Evolutionary conservation across 2,888 invertebrate genomes (phyloP), one percentile per base, ranked within the genome.

Genomic region (Nemurella pictetii): DNA sequence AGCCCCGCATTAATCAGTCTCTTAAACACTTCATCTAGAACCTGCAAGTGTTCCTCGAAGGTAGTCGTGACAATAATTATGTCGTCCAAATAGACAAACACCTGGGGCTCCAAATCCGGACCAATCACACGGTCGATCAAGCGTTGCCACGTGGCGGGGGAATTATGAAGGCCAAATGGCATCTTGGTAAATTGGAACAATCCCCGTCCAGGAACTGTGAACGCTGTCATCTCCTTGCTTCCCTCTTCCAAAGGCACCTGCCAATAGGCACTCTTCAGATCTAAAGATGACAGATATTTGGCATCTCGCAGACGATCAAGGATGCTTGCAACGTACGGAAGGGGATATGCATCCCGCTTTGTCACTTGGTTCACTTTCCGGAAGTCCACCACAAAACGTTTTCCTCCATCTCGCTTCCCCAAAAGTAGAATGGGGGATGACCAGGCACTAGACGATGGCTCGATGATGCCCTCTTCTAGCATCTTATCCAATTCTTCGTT

Each of bases 141-240:
- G 0, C 88, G 80, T 83, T 89, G 88, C 80, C 88, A 89, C 0
- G 88, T 88, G 9, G 88, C 88, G 0, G 88, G 87, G 0, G 88
- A 88, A 73, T 87, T 87, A 82, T 87, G 87, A 3, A 89, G 83
- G 0, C 89, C 89, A 86, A 89, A 92, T 85, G 92, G 92, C 83
- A 90, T 91, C 26, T 92, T 92, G 93, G 93, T 86, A 78, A 89
- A 90, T 7, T 89, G 87, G 75, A 85, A n/a, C n/a, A n/a, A n/a
- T n/a, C n/a, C n/a, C n/a, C n/a, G n/a, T n/a, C n/a, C n/a, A n/a
- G n/a, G n/a, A 15, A 89, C 87, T 0, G 87, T 87, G 83, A 89
- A 89, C 0, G 89, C 89, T 2, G 89, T 89, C 7, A 87, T 86
- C 20, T 87, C 87, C 7, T 85, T 30, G 4, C 87, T 87, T 0